Evolutionary conservation across 2,888 invertebrate species (phyloP).

Genomic region (Ceriagrion tenellum): DNA sequence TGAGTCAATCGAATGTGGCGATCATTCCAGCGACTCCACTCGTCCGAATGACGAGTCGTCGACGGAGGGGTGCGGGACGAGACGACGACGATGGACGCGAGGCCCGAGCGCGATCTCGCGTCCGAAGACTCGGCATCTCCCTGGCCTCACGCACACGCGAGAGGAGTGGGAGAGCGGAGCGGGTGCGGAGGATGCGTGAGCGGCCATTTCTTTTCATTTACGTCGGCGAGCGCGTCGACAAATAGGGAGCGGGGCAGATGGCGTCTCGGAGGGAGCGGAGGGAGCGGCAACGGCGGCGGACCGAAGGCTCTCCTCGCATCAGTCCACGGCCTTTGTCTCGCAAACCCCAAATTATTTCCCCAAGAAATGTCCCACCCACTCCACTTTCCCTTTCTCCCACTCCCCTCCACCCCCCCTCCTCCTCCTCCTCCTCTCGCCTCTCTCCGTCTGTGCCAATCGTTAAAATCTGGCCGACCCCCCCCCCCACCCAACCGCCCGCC

Average conservation of each 20-base stretch:
- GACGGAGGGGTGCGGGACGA: no score
- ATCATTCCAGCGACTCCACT: no score
- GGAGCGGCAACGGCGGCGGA: neutral
- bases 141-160: no score
- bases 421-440: no score
- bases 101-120: neutral
- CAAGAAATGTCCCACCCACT: conserved; percentile 17
- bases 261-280: neutral
- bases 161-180: neutral
- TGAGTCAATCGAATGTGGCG: no score
- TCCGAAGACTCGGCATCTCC: no score
- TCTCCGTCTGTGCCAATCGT: conserved; percentile 4
- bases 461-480: conserved; percentile 71
- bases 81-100: no score
- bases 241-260: neutral
- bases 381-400: conserved; percentile 2
- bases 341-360: conserved; percentile 56
- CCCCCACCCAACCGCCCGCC: conserved; percentile 76
- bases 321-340: conserved; percentile 39
- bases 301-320: neutral
- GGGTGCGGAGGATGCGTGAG: neutral
- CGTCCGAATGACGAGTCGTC: no score
- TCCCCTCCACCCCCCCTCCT: neutral
- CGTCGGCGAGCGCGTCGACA: conserved; percentile 30
- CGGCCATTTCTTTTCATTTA: neutral